phyloP scores from a whole-genome alignment of 1,140 invertebrate genomes.

The Leptinotarsa defecta region DNA sequence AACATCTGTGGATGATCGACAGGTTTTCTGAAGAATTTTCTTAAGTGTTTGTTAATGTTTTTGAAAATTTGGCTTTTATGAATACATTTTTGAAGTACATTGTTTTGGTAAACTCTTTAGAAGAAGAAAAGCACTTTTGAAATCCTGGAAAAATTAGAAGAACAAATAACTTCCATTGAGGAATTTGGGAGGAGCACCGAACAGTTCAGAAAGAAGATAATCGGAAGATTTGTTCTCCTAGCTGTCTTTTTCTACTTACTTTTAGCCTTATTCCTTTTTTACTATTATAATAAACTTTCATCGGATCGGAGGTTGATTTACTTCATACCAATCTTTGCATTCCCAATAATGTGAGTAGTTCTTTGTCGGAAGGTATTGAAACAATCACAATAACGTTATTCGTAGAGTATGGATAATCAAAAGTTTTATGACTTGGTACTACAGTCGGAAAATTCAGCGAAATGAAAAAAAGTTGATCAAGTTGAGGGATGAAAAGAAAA shows the following conservation, averaged over 20 bases:
- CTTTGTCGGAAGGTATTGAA: neutral
- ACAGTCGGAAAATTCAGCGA: slow-evolving; percentile 77
- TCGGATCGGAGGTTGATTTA: slow-evolving; percentile 72
- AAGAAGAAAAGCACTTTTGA: slow-evolving; percentile 80
- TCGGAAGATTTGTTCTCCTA: slow-evolving; percentile 78
- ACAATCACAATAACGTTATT: slow-evolving; percentile 38
- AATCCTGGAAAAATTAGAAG: slow-evolving; percentile 76
- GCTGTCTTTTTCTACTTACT: slow-evolving; percentile 81
- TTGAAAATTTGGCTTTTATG: slow-evolving; percentile 43
- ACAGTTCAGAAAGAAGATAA: slow-evolving; percentile 76
- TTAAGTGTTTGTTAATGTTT: slow-evolving; percentile 25
- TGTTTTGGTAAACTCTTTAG: slow-evolving; percentile 61
- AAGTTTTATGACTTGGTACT: slow-evolving; percentile 84
- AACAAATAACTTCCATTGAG: slow-evolving; percentile 81
- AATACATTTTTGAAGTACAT: neutral
- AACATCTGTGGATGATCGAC: too few species aligned
- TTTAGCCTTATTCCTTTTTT: slow-evolving; percentile 75
- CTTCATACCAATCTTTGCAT: slow-evolving; percentile 72
- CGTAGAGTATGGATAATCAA: slow-evolving; percentile 80
- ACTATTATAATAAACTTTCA: slow-evolving; percentile 73
- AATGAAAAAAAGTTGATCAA: slow-evolving; percentile 77
- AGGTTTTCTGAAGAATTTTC: neutral
- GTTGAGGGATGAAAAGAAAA: slow-evolving; percentile 81
- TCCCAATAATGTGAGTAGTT: slow-evolving; percentile 76
- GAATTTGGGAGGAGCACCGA: slow-evolving; percentile 78